Base-by-base conservation (phyloP, 2,113 vertebrate genomes). In the Oryzias melastigma region DNA sequence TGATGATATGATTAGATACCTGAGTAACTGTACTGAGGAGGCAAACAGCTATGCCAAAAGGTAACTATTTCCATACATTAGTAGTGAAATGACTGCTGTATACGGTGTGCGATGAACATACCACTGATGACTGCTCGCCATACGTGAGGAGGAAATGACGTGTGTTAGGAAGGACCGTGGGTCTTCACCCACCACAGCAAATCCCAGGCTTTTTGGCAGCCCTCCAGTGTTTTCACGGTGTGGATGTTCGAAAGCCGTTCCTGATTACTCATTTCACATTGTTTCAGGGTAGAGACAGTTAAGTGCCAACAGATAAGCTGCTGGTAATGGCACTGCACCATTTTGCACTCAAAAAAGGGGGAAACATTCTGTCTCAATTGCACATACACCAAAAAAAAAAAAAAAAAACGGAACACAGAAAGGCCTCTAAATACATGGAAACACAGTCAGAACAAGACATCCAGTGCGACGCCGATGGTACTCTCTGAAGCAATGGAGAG, bases 371-470 rank as follows among this genome's bases (percentile, higher is more conserved):
- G 78, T 72, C 85, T 85, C 85, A 74, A 87, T 89, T 88, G 83
- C 84, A 86, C 86, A 78, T 81, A 42, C 62, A 83, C 80, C 58
- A 53, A 77, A 83, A 22, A 22, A 22, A 22, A 22, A 22, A 22
- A 22, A 22, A 22, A 22, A 22, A 22, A 80, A 82, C 45, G 75
- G 46, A 82, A 88, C 82, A 86, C 71, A 82, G 74, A 87, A 88
- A 86, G 85, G 90, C 85, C 90, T 89, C 87, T 71, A 84, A 85
- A 88, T 85, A 85, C 85, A 88, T 78, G 81, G 64, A 86, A 77
- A 81, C 80, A 85, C 76, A 90, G 75, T 76, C 76, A 84, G 50
- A 82, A 77, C 69, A 81, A 78, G 51, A 88, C 83, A 88, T 90
- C 83, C 83, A 83, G 82, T 79, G 82, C 75, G 73, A 74, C 57